phyloP scores from a whole-genome alignment of 92 coral and sea anemone genomes.

The Montipora capitata region DNA sequence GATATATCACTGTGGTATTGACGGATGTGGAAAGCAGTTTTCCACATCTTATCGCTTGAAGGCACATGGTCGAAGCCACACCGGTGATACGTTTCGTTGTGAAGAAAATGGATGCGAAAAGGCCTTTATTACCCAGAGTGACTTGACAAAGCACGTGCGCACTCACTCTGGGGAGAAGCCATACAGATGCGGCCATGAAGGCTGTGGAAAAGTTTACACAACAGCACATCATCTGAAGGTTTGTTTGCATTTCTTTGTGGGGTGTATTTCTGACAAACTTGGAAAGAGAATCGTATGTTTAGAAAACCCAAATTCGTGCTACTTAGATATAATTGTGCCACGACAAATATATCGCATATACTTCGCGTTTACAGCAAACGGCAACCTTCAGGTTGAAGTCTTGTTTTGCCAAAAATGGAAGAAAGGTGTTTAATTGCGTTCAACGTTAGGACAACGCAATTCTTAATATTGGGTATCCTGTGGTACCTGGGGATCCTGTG shows the following conservation, averaged over 20 bases:
- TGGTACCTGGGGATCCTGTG: too few relatives aligned
- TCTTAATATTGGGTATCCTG: too few relatives aligned
- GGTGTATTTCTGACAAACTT: too few relatives aligned
- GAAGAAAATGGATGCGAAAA: constrained; percentile 93
- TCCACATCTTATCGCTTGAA: constrained; percentile 98
- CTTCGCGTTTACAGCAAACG: too few relatives aligned
- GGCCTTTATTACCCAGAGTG: constrained; percentile 98
- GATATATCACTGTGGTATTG: constrained; percentile 95
- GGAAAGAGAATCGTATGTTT: too few relatives aligned
- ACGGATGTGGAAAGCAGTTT: constrained; percentile 97
- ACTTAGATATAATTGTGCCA: too few relatives aligned
- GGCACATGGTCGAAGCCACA: constrained; percentile 98
- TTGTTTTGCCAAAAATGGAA: too few relatives aligned
- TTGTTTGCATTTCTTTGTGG: not conserved
- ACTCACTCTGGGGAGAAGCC: constrained; percentile 99
- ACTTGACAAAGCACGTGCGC: constrained; percentile 94
- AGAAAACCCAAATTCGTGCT: too few relatives aligned
- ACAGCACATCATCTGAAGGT: constrained; percentile 99
- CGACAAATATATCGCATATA: too few relatives aligned
- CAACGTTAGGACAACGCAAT: too few relatives aligned
- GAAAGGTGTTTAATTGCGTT: too few relatives aligned
- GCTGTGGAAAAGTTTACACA: constrained; percentile 97
- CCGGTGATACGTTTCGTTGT: constrained; percentile 98
- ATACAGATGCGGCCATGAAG: constrained; percentile 90
- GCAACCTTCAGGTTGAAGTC: too few relatives aligned